These are phyloP conservation scores for Digitonthophagus gazella DNA, from an alignment of 2,888 invertebrate genomes.

Conservation along the genomic window DNA sequence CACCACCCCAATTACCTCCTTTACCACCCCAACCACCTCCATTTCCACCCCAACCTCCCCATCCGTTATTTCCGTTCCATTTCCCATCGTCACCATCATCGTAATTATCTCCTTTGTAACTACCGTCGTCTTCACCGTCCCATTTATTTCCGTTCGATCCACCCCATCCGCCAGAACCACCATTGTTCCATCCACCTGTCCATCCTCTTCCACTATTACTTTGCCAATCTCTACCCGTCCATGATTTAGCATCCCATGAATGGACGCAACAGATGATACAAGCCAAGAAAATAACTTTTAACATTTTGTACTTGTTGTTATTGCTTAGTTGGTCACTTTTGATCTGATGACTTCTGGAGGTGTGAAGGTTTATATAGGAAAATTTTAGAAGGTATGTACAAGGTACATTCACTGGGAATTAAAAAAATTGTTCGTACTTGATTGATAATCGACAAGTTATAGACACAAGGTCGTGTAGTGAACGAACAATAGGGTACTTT, in stretches of 20 bases:
- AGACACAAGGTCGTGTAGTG: neutral
- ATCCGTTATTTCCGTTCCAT: neutral
- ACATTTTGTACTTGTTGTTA: conserved; percentile 16
- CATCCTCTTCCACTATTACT: neutral
- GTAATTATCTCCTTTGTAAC: conserved; percentile 1
- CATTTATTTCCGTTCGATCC: neutral
- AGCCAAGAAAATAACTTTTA: conserved; percentile 15
- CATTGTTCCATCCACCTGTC: neutral
- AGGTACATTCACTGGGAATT: too few relatives aligned
- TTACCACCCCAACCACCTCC: conserved; percentile 3
- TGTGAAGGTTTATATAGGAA: neutral
- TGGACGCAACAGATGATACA: neutral
- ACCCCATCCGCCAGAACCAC: neutral
- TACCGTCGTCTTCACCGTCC: conserved; percentile 1
- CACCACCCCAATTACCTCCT: neutral
- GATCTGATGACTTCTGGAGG: neutral
- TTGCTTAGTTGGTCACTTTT: neutral
- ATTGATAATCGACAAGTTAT: too few relatives aligned
- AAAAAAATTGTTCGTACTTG: neutral
- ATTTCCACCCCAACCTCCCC: conserved; percentile 2
- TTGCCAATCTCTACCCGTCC: conserved; percentile 9
- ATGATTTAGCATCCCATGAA: conserved; percentile 5
- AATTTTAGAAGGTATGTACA: too few relatives aligned
- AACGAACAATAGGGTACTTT: neutral
- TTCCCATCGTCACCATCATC: conserved; percentile 11